These are phyloP conservation scores for Apeltes quadracus DNA, from an alignment of 2,113 vertebrate species.

Conservation along the genomic window DNA sequence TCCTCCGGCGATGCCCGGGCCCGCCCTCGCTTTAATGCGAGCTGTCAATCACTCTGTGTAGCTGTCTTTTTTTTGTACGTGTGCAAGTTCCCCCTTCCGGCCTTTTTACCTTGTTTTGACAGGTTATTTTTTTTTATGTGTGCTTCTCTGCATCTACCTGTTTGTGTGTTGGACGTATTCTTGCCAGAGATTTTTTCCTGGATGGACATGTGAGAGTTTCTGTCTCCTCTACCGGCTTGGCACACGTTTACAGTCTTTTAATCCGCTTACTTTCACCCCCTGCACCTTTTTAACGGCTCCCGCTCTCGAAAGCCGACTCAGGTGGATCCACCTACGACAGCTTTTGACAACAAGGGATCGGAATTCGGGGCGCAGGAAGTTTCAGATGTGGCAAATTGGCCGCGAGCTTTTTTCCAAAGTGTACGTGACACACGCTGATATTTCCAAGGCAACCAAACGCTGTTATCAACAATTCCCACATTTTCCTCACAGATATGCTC, in stretches of 20 bases:
- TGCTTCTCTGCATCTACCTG: constrained; percentile 41
- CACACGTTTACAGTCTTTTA: constrained; percentile 39
- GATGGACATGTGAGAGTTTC: constrained; percentile 20
- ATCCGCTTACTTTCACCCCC: constrained; percentile 44
- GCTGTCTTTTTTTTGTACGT: constrained; percentile 11
- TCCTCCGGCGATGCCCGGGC: constrained; percentile 62
- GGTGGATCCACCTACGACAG: constrained; percentile 8
- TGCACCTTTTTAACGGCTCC: constrained; percentile 48
- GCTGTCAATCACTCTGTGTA: constrained; percentile 63
- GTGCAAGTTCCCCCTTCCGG: constrained; percentile 49
- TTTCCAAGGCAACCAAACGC: not conserved
- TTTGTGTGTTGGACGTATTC: not conserved
- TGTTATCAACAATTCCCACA: constrained; percentile 3
- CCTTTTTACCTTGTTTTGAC: constrained; percentile 64
- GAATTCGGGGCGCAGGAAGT: constrained; percentile 14
- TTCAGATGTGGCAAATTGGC: constrained; percentile 16
- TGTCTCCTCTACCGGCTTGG: constrained; percentile 42
- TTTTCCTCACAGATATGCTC: not conserved
- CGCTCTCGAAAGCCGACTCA: constrained; percentile 40
- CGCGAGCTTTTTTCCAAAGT: not conserved
- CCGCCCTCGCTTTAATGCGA: constrained; percentile 56
- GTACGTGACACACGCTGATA: not conserved
- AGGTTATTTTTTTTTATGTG: constrained; percentile 20
- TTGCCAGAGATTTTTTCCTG: not conserved
- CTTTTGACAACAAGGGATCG: constrained; percentile 36